These are phyloP conservation scores for Chitala chitala DNA, from an alignment of 2,113 vertebrate species.

Conservation along the genomic window DNA sequence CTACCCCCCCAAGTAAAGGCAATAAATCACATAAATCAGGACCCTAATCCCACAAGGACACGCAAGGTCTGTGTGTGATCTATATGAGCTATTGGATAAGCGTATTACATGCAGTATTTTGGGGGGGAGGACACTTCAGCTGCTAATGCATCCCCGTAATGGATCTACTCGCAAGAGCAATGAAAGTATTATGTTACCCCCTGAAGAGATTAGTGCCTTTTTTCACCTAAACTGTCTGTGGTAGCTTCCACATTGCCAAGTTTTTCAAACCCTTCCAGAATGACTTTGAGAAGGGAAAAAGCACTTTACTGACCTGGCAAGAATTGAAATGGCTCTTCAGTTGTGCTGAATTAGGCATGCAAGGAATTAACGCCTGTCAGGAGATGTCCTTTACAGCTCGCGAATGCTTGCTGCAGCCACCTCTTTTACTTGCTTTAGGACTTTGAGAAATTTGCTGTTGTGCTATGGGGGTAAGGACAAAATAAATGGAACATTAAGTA, in stretches of 20 bases:
- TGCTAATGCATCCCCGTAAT: constrained; percentile 31
- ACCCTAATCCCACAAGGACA: constrained; percentile 9
- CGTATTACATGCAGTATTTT: constrained; percentile 15
- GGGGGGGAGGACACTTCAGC: constrained; percentile 16
- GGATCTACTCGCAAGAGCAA: constrained; percentile 13
- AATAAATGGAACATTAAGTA: neutral
- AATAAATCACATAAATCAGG: constrained; percentile 22
- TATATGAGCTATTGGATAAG: constrained; percentile 22
- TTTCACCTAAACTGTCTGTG: constrained; percentile 2
- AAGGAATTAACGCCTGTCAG: constrained; percentile 2
- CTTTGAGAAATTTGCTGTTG: neutral
- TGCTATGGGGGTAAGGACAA: neutral
- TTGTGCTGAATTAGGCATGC: neutral
- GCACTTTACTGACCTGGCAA: neutral
- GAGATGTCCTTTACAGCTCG: neutral
- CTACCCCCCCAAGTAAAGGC: constrained; percentile 5
- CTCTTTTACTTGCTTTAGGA: neutral
- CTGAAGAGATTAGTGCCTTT: constrained; percentile 18
- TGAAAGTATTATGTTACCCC: constrained; percentile 19
- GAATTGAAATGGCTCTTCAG: neutral
- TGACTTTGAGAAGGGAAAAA: constrained; percentile 4
- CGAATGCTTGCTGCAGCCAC: neutral
- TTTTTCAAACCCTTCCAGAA: neutral
- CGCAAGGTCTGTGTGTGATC: constrained; percentile 12
- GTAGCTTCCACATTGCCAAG: neutral